Conservation (phyloP, 2,888 invertebrate species). For the Cactoblastis cactorum region DNA sequence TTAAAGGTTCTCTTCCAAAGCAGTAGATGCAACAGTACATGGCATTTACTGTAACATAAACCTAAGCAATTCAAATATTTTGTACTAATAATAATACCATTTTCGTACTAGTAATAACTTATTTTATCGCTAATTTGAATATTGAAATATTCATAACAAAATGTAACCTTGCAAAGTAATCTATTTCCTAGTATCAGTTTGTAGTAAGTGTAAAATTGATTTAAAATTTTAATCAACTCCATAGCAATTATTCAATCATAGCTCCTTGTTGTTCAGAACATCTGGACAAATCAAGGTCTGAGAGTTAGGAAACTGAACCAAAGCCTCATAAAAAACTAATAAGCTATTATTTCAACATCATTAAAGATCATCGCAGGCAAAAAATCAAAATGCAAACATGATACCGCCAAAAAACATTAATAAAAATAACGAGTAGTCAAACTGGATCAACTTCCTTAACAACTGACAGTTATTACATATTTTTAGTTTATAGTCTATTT, state of each 20-base stretch:
- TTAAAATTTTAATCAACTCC: constrained; percentile 35
- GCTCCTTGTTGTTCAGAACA: constrained; percentile 45
- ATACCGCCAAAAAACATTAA: constrained; percentile 33
- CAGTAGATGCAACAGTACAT: too few species aligned
- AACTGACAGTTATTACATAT: constrained; percentile 48
- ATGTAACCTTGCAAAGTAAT: constrained; percentile 25
- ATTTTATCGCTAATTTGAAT: too few species aligned
- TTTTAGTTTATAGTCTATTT: constrained; percentile 40
- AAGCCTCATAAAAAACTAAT: constrained; percentile 53
- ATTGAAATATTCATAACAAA: constrained; percentile 17
- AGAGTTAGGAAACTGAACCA: constrained; percentile 60
- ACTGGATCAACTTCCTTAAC: constrained; percentile 57
- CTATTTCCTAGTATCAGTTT: constrained; percentile 30
- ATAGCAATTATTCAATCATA: constrained; percentile 37
- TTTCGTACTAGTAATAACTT: too few species aligned
- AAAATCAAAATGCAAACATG: constrained; percentile 45
- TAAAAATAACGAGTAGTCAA: constrained; percentile 46
- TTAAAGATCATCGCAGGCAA: constrained; percentile 54
- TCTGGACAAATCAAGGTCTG: constrained; percentile 68
- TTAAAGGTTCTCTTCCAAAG: too few species aligned
- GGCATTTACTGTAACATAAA: too few species aligned
- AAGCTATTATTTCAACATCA: constrained; percentile 57
- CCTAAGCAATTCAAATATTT: too few species aligned
- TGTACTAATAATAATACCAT: too few species aligned
- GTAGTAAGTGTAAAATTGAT: constrained; percentile 22